Base-by-base conservation (phyloP, 2,888 invertebrate genomes). In the Blastobasis lacticolella region DNA sequence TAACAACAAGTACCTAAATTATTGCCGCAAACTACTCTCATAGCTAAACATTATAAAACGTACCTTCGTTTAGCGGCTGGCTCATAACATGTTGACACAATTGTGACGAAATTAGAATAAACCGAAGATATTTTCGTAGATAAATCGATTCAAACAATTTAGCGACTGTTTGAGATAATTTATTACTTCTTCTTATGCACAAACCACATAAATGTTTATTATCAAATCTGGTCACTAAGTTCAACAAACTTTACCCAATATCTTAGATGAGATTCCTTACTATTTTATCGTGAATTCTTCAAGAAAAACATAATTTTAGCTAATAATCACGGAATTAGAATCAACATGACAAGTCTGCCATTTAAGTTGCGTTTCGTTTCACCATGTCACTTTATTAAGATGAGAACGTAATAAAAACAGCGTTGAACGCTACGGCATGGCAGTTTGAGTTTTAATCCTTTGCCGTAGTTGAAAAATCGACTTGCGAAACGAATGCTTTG, bases 261-360 rank as follows among this genome's bases (percentile, higher is more conserved):
- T 23, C 23, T 23, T 3, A 23, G 23, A 23, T 23, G 23, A 23
- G 23, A 23, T 23, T 23, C 3, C 23, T 23, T 23, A 23, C 23
- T 23, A 23, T 23, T 23, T 23, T 23, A 23, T 23, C 3, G 23
- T 23, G 23, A 23, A 23, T 23, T 23, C 23, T 23, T 23, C 23
- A 23, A 23, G 10, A 41, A 10, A 51, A 55, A 59, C 48, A 55
- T 49, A 62, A 61, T 58, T 58, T 55, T 57, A 42, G 55, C 57
- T 7, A 46, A 37, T 46, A 46, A 7, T 38, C 23, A 40, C 10
- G 37, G 50, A 54, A 23, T 68, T 58, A 64, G 68, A 71, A 77
- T 72, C 74, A 79, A 79, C 75, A 78, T 80, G 79, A 81, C 81
- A 79, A 68, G 71, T 66, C 77, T 82, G 73, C 81, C 81, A 80